Evolutionary conservation across 2,888 invertebrate species (phyloP).

Genomic region (Tuta absoluta): DNA sequence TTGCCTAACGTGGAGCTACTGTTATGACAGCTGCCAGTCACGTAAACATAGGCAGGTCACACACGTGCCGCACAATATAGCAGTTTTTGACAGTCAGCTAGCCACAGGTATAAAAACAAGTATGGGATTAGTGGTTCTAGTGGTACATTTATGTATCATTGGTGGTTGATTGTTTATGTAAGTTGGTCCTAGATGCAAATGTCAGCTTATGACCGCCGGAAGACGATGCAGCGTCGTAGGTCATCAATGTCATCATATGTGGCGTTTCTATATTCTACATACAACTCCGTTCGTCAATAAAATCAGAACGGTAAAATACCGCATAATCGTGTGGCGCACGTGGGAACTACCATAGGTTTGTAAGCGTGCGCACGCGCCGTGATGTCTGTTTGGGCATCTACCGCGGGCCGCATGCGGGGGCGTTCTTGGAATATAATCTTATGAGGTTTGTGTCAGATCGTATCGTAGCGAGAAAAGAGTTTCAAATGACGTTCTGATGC

Average conservation of each 20-base stretch:
- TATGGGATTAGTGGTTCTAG: no score
- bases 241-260: no score
- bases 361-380: conserved; percentile 49
- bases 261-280: no score
- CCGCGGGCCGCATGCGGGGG: conserved; percentile 41
- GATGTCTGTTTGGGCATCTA: conserved; percentile 60
- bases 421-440: conserved; percentile 36
- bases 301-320: not conserved
- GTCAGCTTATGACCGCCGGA: no score
- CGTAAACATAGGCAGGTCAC: conserved; percentile 52
- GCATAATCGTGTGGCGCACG: not conserved
- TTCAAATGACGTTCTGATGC: conserved; percentile 8
- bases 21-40: conserved; percentile 70
- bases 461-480: conserved; percentile 12
- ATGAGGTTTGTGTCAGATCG: conserved; percentile 27
- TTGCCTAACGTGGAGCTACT: conserved; percentile 38
- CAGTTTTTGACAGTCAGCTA: no score
- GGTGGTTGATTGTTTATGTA: no score
- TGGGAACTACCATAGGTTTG: not conserved
- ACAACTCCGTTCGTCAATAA: no score
- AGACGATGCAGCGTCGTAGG: no score
- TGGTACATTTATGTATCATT: no score
- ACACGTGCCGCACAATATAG: no score
- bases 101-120: no score
- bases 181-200: no score